These are phyloP conservation scores for Himalopsyche japonica DNA, from an alignment of 2,888 invertebrate genomes.

Conservation along the genomic window DNA sequence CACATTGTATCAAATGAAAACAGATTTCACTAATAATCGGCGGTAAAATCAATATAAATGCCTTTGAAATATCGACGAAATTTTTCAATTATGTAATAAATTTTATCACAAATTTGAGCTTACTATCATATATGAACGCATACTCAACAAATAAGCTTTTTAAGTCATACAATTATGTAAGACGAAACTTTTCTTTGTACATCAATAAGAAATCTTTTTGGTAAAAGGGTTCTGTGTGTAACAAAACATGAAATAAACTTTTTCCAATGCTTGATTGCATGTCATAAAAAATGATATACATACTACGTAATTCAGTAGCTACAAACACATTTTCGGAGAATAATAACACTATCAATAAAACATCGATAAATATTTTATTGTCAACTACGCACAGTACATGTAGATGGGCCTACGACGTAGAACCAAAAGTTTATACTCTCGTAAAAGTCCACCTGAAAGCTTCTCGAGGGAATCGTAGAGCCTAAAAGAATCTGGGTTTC, in stretches of 20 bases:
- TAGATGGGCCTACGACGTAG: conserved; percentile 1
- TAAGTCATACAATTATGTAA: too few relatives aligned
- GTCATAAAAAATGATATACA: neutral
- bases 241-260: neutral
- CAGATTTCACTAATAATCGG: too few relatives aligned
- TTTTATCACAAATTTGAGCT: too few relatives aligned
- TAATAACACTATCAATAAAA: conserved; percentile 15
- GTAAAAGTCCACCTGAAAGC: conserved; percentile 29
- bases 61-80: too few relatives aligned
- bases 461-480: conserved; percentile 14
- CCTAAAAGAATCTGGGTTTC: neutral
- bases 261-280: neutral
- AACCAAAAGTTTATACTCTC: conserved; percentile 26
- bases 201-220: too few relatives aligned
- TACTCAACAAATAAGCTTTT: too few relatives aligned
- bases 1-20: too few relatives aligned
- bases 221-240: too few relatives aligned
- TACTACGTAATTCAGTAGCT: neutral
- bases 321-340: neutral
- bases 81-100: too few relatives aligned
- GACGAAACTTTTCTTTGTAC: too few relatives aligned
- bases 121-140: too few relatives aligned
- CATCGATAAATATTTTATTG: conserved; percentile 24
- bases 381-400: conserved; percentile 4
- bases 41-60: too few relatives aligned